Base-by-base conservation (phyloP, 2,888 invertebrate species). In the Heliconius aoede region DNA sequence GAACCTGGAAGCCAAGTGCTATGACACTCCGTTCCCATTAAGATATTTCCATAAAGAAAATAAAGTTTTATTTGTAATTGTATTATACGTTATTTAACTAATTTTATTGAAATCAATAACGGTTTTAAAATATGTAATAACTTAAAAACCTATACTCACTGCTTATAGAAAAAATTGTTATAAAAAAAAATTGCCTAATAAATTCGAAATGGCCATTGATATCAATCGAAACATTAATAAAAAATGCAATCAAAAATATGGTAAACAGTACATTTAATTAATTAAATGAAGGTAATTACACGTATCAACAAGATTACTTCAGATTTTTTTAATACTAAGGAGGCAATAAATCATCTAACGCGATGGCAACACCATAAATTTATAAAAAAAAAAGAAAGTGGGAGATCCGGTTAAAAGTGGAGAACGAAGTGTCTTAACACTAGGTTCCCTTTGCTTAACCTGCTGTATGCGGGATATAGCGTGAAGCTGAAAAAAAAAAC, bases 41-140 rank as follows among this genome's bases (percentile, higher is more conserved):
- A 21, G 8, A 7, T 0, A 46, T 7, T 21, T 46, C 46, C n/a
- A n/a, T n/a, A n/a, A n/a, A n/a, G n/a, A n/a, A n/a, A n/a, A n/a
- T n/a, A n/a, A n/a, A n/a, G n/a, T n/a, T n/a, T n/a, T n/a, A n/a
- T n/a, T n/a, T n/a, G n/a, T n/a, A n/a, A n/a, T n/a, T n/a, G n/a
- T n/a, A n/a, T n/a, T n/a, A n/a, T n/a, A n/a, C n/a, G n/a, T n/a
- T n/a, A n/a, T n/a, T n/a, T n/a, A n/a, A n/a, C n/a, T n/a, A n/a
- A n/a, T n/a, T n/a, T n/a, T n/a, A n/a, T n/a, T n/a, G n/a, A 46
- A 8, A 46, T 2, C 7, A 21, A 7, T 5, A 0, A 7, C 0
- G 0, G 1, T 46, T 18, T 46, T 46, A 7, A 46, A 46, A 46
- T 18, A 46, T 46, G 46, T 0, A 46, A 18, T 46, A 46, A 46